Percentiles rank a stretch among this genome's conserved stretches.
phyloP scores from a whole-genome alignment of 2,797 vertebrate species.

The Orientallactaga sibirica region DNA sequence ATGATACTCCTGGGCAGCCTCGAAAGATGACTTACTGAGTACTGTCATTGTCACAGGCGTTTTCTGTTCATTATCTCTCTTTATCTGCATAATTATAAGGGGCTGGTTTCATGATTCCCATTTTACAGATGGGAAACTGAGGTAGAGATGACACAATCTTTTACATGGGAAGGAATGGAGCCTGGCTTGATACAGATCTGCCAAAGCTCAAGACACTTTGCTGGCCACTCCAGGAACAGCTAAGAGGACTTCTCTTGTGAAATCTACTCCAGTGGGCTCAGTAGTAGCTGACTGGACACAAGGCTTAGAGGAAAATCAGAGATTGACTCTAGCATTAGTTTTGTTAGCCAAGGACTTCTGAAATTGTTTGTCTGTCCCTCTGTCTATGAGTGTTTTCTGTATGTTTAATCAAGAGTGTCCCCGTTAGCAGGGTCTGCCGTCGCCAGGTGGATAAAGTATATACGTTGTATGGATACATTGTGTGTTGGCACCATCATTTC shows the following conservation, averaged over 20 bases:
- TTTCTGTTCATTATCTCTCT: background rate
- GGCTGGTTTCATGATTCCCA: background rate
- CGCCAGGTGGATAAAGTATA: too few relatives aligned
- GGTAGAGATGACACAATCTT: background rate
- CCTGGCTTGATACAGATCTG: background rate
- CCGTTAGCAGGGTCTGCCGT: too few relatives aligned
- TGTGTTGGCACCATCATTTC: too few relatives aligned
- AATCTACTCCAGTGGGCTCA: rapidly evolving
- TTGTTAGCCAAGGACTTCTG: background rate
- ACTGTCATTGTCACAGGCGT: background rate
- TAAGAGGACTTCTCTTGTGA: background rate
- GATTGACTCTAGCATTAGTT: background rate
- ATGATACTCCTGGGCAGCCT: background rate
- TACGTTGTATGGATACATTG: too few relatives aligned
- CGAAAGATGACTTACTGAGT: background rate
- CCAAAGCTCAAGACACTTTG: background rate
- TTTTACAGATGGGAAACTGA: background rate
- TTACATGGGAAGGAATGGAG: background rate
- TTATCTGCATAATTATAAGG: background rate
- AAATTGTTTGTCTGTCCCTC: background rate
- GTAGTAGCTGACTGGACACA: rapidly evolving
- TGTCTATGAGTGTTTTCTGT: background rate
- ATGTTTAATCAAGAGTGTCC: background rate
- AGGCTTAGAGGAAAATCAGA: background rate
- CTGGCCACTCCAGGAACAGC: rapidly evolving